Conservation (phyloP, 2,113 vertebrate genomes). For the Chloebia gouldiae region DNA sequence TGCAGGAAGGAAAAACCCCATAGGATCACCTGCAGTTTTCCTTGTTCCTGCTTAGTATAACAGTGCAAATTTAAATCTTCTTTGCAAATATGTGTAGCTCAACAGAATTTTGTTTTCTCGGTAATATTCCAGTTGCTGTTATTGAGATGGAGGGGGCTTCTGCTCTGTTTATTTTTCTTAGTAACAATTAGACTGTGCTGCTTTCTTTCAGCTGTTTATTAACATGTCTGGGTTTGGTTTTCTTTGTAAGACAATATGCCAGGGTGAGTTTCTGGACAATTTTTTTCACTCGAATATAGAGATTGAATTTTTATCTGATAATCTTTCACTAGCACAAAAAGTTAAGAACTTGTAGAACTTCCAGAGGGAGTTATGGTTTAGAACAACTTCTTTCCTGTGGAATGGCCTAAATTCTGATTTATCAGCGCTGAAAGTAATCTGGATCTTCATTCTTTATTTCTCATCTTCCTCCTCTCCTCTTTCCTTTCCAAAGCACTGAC, state of each 20-base stretch:
- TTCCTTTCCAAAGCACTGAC: not conserved
- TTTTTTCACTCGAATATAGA: not conserved
- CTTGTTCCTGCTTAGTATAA: not conserved
- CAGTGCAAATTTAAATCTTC: not conserved
- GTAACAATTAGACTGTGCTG: not conserved
- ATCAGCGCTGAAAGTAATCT: not conserved
- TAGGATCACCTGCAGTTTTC: not conserved
- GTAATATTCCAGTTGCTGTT: not conserved
- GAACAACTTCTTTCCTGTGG: not conserved
- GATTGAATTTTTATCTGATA: not conserved
- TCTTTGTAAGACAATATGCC: not conserved
- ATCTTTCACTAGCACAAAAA: not conserved
- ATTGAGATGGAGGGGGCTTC: not conserved
- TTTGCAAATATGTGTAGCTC: not conserved
- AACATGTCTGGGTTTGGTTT: not conserved
- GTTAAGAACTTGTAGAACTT: not conserved
- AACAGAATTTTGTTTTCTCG: not conserved
- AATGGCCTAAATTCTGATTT: not conserved
- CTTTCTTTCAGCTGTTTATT: not conserved
- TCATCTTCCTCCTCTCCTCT: not conserved
- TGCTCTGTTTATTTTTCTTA: not conserved
- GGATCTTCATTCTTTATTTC: not conserved
- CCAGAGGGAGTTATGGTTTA: not conserved
- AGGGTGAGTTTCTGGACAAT: not conserved
- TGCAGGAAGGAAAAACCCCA: not conserved